These are phyloP conservation scores for Arizona elegans DNA, from an alignment of 2,113 vertebrate species.

Conservation along the genomic window DNA sequence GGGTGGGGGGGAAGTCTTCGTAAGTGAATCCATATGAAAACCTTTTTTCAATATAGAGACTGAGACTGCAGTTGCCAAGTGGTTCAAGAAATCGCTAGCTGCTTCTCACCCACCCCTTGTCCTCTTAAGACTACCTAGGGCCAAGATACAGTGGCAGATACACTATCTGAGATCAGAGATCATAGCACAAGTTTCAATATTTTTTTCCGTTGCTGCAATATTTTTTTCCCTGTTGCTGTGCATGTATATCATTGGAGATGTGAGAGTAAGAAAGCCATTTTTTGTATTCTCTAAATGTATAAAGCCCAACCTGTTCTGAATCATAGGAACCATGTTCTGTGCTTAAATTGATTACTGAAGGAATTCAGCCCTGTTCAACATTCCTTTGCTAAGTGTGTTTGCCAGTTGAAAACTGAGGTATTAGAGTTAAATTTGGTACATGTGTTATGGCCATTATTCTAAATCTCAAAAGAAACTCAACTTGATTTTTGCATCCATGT, in stretches of 20 bases:
- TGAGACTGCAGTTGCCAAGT: conserved; percentile 49
- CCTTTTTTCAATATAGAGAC: neutral
- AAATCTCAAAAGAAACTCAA: neutral
- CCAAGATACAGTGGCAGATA: neutral
- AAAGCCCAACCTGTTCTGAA: neutral
- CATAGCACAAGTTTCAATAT: neutral
- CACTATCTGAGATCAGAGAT: neutral
- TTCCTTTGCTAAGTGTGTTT: neutral
- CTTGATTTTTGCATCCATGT: neutral
- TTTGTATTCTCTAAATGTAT: neutral
- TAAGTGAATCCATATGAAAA: conserved; percentile 62
- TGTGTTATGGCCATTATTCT: neutral
- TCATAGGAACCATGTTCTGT: neutral
- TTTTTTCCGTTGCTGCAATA: neutral
- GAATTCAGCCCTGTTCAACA: neutral
- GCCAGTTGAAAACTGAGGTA: neutral
- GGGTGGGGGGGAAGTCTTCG: conserved; percentile 8
- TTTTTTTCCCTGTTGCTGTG: neutral
- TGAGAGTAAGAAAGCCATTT: neutral
- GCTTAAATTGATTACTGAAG: neutral
- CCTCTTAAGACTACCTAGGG: neutral
- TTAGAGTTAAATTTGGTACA: neutral
- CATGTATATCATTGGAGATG: neutral
- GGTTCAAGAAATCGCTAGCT: conserved; percentile 40
- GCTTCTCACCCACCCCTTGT: neutral